A percentile compares a stretch with the other conserved stretches of the same genome.
Evolutionary conservation across 23 tunicate species (phyloP).

Genomic region (Trididemnum nubilum): DNA sequence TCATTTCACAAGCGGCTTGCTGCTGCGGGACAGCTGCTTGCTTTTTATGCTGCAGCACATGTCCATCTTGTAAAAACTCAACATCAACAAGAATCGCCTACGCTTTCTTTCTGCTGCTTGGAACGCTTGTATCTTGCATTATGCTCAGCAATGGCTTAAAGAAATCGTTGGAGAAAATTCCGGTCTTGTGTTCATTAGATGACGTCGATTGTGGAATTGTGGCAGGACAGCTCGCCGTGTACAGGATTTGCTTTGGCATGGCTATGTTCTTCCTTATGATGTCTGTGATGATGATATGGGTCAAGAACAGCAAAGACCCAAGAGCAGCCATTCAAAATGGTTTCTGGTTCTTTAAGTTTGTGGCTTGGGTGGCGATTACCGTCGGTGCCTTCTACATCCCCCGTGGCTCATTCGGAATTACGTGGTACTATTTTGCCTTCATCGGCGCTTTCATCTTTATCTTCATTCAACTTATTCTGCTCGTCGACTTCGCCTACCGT

Average conservation of each 20-base stretch:
- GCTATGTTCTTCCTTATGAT: conserved; percentile 71
- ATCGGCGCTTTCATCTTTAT: conserved; percentile 84
- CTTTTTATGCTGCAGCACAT: conserved; percentile 76
- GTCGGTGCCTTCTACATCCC: conserved; percentile 96
- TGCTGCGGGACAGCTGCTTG: conserved; percentile 94
- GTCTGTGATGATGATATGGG: conserved; percentile 63
- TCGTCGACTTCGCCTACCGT: conserved; percentile 94
- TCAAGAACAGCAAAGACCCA: conserved; percentile 85
- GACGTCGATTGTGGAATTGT: conserved; percentile 67
- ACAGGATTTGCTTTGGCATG: conserved; percentile 94
- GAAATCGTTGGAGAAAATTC: conserved; percentile 73
- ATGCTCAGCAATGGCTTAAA: conserved; percentile 85
- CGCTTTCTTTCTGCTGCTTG: conserved; percentile 78
- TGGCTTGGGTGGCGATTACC: conserved; percentile 63
- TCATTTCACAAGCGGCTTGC: conserved; percentile 46
- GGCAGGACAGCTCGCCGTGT: conserved; percentile 91
- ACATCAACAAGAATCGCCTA: conserved; percentile 88
- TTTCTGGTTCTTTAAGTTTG: conserved; percentile 92
- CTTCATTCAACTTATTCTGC: conserved; percentile 83
- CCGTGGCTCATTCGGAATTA: conserved; percentile 67
- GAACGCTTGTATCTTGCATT: conserved; percentile 64
- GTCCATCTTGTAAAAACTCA: conserved; percentile 95
- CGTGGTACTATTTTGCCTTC: conserved; percentile 83
- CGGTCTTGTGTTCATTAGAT: conserved; percentile 56
- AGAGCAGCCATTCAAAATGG: conserved; percentile 97